Percentiles rank a stretch among this genome's conserved stretches.
These are phyloP conservation scores for Xylocampa areola DNA, from an alignment of 2,888 invertebrate species.

Conservation along the genomic window DNA sequence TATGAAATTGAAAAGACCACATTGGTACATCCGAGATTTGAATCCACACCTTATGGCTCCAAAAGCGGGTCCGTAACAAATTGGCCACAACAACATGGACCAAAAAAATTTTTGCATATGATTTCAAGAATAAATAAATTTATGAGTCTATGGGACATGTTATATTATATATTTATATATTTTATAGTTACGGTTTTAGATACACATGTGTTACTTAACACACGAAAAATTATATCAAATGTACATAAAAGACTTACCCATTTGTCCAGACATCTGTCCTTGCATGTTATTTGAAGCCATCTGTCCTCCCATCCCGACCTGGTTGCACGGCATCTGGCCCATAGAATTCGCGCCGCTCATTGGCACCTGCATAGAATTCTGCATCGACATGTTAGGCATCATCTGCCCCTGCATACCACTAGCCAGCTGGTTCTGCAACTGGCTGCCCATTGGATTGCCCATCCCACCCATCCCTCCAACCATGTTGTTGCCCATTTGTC, in stretches of 20 bases:
- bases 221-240: background rate
- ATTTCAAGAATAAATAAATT: no score
- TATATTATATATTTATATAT: no score
- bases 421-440: slow-evolving; percentile 81
- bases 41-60: no score
- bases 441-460: slow-evolving; percentile 85
- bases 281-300: slow-evolving; percentile 79
- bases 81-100: no score
- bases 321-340: slow-evolving; percentile 84
- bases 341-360: slow-evolving; percentile 78
- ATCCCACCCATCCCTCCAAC: slow-evolving; percentile 84
- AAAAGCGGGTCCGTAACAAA: no score
- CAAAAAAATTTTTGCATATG: no score
- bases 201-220: no score
- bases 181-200: no score
- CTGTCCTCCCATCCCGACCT: slow-evolving; percentile 87
- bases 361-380: slow-evolving; percentile 79
- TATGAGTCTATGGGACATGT: no score
- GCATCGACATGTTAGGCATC: slow-evolving; percentile 86
- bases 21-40: no score
- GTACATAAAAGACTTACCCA: slow-evolving; percentile 73
- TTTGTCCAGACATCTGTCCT: slow-evolving; percentile 82
- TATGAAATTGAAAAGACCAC: no score
- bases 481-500: slow-evolving; percentile 89
- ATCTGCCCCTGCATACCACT: slow-evolving; percentile 85